Percentiles rank a stretch among this genome's conserved stretches.
Evolutionary conservation across 1,140 invertebrate genomes (phyloP).

Genomic region (Notospermus geniculatus): DNA sequence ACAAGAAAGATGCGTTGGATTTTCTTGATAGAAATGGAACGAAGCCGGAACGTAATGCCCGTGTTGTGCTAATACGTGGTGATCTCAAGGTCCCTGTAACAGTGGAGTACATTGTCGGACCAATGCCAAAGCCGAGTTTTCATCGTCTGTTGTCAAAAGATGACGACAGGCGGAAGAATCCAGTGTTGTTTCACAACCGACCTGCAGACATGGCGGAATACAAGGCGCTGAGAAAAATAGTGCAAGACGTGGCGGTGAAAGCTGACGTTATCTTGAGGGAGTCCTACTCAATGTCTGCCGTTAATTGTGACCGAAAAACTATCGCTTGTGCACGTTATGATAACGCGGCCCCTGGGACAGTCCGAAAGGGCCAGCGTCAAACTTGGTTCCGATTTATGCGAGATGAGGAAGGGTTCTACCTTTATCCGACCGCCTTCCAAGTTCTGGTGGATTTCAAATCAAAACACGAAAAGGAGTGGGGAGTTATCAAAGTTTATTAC

Average conservation of each 20-base stretch:
- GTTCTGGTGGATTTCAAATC: slow-evolving; percentile 40
- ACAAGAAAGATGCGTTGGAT: slow-evolving; percentile 29
- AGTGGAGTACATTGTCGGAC: slow-evolving; percentile 44
- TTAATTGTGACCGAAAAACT: slow-evolving; percentile 27
- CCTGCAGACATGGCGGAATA: slow-evolving; percentile 43
- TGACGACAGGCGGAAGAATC: slow-evolving; percentile 30
- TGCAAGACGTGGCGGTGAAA: slow-evolving; percentile 23
- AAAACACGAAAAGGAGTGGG: slow-evolving; percentile 30
- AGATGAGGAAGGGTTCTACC: slow-evolving; percentile 40
- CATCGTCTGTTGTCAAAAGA: slow-evolving; percentile 23
- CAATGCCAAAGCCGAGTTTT: slow-evolving; percentile 30
- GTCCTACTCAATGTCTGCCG: slow-evolving; percentile 37
- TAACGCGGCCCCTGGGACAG: slow-evolving; percentile 32
- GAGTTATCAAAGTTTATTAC: slow-evolving; percentile 36
- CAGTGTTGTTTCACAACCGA: slow-evolving; percentile 29
- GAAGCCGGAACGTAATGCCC: slow-evolving; percentile 34
- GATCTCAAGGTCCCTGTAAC: slow-evolving; percentile 31
- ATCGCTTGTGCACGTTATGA: slow-evolving; percentile 11
- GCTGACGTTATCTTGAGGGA: slow-evolving; percentile 33
- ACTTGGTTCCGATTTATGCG: slow-evolving; percentile 38
- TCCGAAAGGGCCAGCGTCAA: slow-evolving; percentile 20
- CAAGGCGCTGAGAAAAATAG: slow-evolving; percentile 28
- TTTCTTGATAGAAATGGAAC: slow-evolving; percentile 29
- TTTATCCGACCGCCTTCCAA: slow-evolving; percentile 42
- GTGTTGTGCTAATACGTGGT: slow-evolving; percentile 39